A percentile compares a stretch with the other conserved stretches of the same genome.
These are phyloP conservation scores for Manacus vitellinus DNA, from an alignment of 2,113 vertebrate species.

Conservation along the genomic window DNA sequence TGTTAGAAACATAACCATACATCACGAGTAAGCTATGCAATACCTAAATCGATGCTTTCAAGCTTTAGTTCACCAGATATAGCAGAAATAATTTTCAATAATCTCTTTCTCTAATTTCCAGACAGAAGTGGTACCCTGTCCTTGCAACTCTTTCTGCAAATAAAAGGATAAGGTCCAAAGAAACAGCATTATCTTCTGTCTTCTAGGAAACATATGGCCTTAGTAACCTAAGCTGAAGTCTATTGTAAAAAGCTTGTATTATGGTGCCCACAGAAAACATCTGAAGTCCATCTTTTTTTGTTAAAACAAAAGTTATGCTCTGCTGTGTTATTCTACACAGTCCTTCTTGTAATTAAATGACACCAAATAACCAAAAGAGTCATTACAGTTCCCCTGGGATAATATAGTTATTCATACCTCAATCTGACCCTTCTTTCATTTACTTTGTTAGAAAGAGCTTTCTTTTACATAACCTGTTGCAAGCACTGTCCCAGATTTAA, in stretches of 20 bases:
- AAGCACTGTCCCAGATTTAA: background rate
- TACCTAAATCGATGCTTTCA: background rate
- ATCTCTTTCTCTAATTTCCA: background rate
- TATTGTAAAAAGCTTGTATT: background rate
- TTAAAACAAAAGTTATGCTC: background rate
- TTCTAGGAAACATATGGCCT: background rate
- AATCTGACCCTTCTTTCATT: background rate
- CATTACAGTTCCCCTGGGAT: background rate
- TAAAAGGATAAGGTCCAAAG: background rate
- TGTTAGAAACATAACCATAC: background rate
- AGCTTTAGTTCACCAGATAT: background rate
- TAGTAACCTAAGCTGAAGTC: background rate
- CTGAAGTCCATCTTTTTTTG: background rate
- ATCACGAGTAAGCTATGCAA: background rate
- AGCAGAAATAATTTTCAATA: background rate
- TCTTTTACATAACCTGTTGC: background rate
- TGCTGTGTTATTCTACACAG: background rate
- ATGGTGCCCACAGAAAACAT: fast-evolving
- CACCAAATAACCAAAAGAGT: background rate
- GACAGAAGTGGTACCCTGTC: background rate
- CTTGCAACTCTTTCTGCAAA: background rate
- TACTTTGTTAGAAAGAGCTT: background rate
- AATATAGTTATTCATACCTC: background rate
- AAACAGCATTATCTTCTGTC: background rate
- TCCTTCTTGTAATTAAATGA: background rate